Evolutionary conservation across 2,888 invertebrate genomes (phyloP).

Genomic region (Acronicta psi): DNA sequence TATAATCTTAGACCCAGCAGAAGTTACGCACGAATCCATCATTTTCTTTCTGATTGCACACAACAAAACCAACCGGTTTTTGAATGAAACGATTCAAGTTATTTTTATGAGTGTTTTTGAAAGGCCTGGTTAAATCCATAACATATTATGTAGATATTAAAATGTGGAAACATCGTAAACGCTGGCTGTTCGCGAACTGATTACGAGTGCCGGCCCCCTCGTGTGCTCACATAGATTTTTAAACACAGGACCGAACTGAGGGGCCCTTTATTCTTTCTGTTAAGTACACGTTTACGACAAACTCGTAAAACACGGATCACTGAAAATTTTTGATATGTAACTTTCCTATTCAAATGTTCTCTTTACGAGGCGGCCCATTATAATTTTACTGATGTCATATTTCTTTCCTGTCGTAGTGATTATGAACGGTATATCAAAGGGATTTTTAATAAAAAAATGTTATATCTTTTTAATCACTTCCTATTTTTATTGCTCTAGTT

Average conservation of each 20-base stretch:
- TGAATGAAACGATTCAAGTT: slow-evolving; percentile 42
- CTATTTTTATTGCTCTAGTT: slow-evolving; percentile 72
- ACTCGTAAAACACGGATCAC: slow-evolving; percentile 88
- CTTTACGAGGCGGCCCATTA: slow-evolving; percentile 86
- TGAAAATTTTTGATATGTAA: slow-evolving; percentile 89
- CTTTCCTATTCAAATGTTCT: slow-evolving; percentile 87
- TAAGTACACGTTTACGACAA: slow-evolving; percentile 88
- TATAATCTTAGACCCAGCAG: slow-evolving; percentile 19
- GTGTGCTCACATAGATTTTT: slow-evolving; percentile 69
- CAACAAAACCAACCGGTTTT: slow-evolving; percentile 35
- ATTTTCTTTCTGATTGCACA: slow-evolving; percentile 43
- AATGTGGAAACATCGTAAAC: slow-evolving; percentile 65
- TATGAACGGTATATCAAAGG: slow-evolving; percentile 84
- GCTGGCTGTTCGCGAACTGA: slow-evolving; percentile 70
- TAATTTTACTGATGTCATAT: slow-evolving; percentile 87
- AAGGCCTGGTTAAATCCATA: slow-evolving; percentile 52
- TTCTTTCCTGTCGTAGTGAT: slow-evolving; percentile 80
- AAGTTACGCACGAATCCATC: slow-evolving; percentile 40
- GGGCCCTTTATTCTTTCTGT: slow-evolving; percentile 80
- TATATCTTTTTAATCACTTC: slow-evolving; percentile 87
- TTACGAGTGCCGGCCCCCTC: slow-evolving; percentile 69
- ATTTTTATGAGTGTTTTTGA: slow-evolving; percentile 47
- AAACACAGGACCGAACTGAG: slow-evolving; percentile 73
- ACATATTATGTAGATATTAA: slow-evolving; percentile 62
- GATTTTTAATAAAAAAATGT: slow-evolving; percentile 78